Conservation (phyloP, 1,140 invertebrate genomes). For the Pogonomyrmex barbatus region DNA sequence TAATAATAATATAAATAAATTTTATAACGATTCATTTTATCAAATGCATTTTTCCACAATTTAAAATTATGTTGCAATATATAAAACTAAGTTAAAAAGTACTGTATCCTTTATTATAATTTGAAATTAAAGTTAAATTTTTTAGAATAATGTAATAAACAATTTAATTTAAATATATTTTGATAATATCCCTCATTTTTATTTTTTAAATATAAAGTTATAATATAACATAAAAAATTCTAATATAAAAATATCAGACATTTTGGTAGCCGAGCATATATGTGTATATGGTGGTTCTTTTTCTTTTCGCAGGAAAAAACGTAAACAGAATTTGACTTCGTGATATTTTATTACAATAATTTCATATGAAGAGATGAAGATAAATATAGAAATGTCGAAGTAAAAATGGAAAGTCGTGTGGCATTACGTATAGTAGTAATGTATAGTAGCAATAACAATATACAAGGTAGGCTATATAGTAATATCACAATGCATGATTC, state of each 20-base stretch:
- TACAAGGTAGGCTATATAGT: constrained; percentile 85
- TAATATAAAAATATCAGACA: neutral
- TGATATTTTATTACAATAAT: constrained; percentile 85
- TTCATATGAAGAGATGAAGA: constrained; percentile 86
- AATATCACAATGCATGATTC: constrained; percentile 87
- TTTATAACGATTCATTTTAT: neutral
- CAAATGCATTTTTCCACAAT: neutral
- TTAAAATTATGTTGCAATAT: neutral
- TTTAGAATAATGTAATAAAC: neutral
- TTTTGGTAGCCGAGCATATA: neutral
- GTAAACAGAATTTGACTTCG: constrained; percentile 71
- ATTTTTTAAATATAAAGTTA: too few species aligned
- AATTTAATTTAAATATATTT: neutral
- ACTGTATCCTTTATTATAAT: neutral
- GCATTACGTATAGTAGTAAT: constrained; percentile 78
- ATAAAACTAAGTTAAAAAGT: neutral
- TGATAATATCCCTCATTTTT: neutral
- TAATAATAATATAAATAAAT: neutral
- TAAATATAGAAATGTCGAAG: constrained; percentile 86
- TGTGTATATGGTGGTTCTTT: neutral
- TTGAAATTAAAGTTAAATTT: neutral
- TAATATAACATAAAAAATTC: neutral
- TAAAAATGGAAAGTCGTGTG: constrained; percentile 85
- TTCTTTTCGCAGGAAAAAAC: neutral
- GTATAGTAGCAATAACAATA: constrained; percentile 81